Evolutionary conservation across 92 coral and sea anemone genomes (phyloP), one percentile per base, ranked within the genome.

Genomic region (Heteractis magnifica): DNA sequence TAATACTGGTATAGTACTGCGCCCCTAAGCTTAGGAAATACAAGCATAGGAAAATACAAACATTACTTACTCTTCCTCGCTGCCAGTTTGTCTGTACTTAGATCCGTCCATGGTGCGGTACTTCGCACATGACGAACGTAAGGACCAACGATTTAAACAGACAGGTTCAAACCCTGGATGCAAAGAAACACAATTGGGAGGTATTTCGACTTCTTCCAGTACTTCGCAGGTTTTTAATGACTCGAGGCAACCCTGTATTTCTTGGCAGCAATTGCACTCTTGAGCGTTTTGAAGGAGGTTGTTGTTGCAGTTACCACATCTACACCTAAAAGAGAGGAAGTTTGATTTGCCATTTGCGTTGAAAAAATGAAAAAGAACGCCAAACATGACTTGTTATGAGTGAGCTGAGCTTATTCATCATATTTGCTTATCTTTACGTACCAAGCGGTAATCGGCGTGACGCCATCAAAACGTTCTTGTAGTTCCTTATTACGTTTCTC

Each of bases 111-210:
- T 82, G 44, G 86, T 81, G 53, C 70, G 75, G 77, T 81, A 87
- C 78, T 87, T 82, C 11, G 59, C 78, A 60, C 21, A 60, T 15
- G 68, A 60, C 10, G 68, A 60, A 0, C 71, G 75, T 52, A 86
- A 23, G 10, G 85, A 82, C 87, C 90, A 82, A 16, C 79, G 18
- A 51, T 82, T 55, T 19, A 87, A 56, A 55, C 90, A 87, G 52
- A 87, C 90, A 23, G 74, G 15, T 11, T 51, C 65, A 71, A 87
- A 87, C 19, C 83, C 90, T 13, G 90, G 90, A 49, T 87, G 90
- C 4, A 70, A 11, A 2, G 79, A 76, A 15, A 87, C 44, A 68
- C 90, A 87, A 26, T 53, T n/a, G 20, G 90, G 90, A 3, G 77
- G 49, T 7, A 78, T 9, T 68, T 82, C 59, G 4, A 77, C 73